These are phyloP conservation scores for Entelurus aequoreus DNA, from an alignment of 2,113 vertebrate species.

Conservation along the genomic window DNA sequence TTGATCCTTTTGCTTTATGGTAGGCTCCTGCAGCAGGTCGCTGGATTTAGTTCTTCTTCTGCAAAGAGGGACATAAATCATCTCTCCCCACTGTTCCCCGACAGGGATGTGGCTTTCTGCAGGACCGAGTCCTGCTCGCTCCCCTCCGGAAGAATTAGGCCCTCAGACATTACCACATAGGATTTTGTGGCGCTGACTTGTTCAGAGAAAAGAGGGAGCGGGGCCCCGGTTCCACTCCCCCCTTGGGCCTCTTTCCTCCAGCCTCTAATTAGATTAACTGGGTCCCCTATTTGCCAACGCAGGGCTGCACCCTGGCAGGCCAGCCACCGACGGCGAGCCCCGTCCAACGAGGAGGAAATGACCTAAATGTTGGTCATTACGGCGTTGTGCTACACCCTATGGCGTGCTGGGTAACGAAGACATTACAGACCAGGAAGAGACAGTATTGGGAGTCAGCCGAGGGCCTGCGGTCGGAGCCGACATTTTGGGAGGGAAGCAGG, in stretches of 20 bases:
- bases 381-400: constrained; percentile 72
- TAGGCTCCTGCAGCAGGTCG: constrained; percentile 37
- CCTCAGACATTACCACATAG: constrained; percentile 76
- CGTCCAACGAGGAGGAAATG: constrained; percentile 70
- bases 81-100: constrained; percentile 28
- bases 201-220: constrained; percentile 30
- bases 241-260: constrained; percentile 61
- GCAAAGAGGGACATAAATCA: constrained; percentile 69
- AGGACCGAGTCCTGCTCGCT: constrained; percentile 56
- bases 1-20: constrained; percentile 59
- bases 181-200: constrained; percentile 68
- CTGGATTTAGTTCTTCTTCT: constrained; percentile 68
- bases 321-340: constrained; percentile 58
- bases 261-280: constrained; percentile 76
- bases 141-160: constrained; percentile 75
- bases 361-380: constrained; percentile 71
- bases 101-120: constrained; percentile 56
- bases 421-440: constrained; percentile 32
- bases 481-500: constrained; percentile 51
- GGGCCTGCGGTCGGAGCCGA: constrained; percentile 52
- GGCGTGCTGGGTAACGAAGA: constrained; percentile 67
- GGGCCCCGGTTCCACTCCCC: constrained; percentile 54
- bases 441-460: constrained; percentile 58
- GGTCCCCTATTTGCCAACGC: constrained; percentile 64
- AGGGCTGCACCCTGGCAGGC: constrained; percentile 62